Evolutionary conservation across 1,140 invertebrate species (phyloP), one percentile per base, ranked within the genome.

Genomic region (Calliphora vicina): DNA sequence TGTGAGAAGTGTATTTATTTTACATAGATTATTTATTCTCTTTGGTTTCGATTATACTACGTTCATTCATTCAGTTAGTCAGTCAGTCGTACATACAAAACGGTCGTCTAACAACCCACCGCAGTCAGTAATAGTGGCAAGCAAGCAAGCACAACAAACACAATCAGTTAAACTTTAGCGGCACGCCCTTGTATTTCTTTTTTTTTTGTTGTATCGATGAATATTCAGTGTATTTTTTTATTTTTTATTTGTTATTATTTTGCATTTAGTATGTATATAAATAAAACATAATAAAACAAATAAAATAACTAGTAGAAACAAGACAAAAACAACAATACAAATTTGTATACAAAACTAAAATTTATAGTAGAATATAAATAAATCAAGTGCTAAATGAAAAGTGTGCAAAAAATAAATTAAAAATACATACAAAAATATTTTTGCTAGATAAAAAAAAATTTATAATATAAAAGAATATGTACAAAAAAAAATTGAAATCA

Each of bases 101-200:
- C 45, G 45, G 45, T 23, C 20, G 45, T 23, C 20, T 67, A 67
- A 67, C 61, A 67, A 23, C 61, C 61, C 61, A 67, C 61, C 61
- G 10, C 23, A 67, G 61, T 67, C 61, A 67, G 61, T 67, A 67
- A 67, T 67, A 67, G 61, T 67, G 61, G 61, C 61, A 67, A 26
- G 74, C 61, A 67, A 26, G 74, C 74, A 78, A 76, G 73, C 29
- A 35, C 35, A 35, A 76, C 35, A 78, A 78, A 78, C 74, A 43
- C n/a, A 20, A 78, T 8, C 20, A 78, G 42, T 78, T 43, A 57
- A 67, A 45, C 42, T 45, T 45, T 43, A 78, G 74, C 23, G 74
- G 74, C 74, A 78, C 74, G 35, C 74, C 74, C 74, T 78, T 78
- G 74, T 43, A 45, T 78, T 35, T 74, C 1, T 35, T 73, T 73